A percentile compares a stretch with the other conserved stretches of the same genome.
Evolutionary conservation across 2,888 invertebrate genomes (phyloP).

Genomic region (Apocheima hispidaria): DNA sequence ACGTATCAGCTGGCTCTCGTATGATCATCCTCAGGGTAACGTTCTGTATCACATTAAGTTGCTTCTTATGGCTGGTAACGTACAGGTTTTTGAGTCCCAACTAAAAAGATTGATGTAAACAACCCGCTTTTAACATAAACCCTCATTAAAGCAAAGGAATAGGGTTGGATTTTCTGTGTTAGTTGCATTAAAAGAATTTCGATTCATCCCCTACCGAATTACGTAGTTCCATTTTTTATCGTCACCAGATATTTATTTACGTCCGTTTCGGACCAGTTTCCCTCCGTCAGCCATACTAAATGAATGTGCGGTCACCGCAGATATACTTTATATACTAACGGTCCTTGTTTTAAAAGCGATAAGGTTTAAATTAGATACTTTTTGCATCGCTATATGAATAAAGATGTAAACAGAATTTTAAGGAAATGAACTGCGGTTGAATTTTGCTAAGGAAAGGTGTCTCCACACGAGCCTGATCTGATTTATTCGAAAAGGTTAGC

Average conservation of each 20-base stretch:
- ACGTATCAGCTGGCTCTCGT: no score
- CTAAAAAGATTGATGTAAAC: constrained; percentile 12
- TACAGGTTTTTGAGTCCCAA: constrained; percentile 13
- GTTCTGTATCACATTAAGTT: no score
- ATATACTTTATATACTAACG: not conserved
- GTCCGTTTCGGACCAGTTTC: constrained; percentile 42
- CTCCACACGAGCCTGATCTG: no score
- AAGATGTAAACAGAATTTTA: no score
- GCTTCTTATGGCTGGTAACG: constrained; percentile 10
- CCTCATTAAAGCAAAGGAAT: constrained; percentile 5
- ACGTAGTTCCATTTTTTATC: constrained; percentile 60
- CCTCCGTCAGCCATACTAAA: constrained; percentile 52
- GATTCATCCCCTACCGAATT: constrained; percentile 39
- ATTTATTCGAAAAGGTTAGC: no score
- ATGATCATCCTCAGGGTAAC: no score
- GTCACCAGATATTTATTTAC: constrained; percentile 62
- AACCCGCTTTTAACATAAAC: not conserved
- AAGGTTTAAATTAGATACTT: no score
- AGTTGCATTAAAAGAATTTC: constrained; percentile 17
- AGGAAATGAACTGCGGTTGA: not conserved
- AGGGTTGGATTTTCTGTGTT: constrained; percentile 17
- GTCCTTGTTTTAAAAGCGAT: not conserved
- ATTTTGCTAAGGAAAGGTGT: no score
- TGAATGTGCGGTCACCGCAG: constrained; percentile 11
- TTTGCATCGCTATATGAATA: no score